These are phyloP conservation scores for Phaethornis superciliosus DNA, from an alignment of 2,113 vertebrate genomes.

Conservation along the genomic window DNA sequence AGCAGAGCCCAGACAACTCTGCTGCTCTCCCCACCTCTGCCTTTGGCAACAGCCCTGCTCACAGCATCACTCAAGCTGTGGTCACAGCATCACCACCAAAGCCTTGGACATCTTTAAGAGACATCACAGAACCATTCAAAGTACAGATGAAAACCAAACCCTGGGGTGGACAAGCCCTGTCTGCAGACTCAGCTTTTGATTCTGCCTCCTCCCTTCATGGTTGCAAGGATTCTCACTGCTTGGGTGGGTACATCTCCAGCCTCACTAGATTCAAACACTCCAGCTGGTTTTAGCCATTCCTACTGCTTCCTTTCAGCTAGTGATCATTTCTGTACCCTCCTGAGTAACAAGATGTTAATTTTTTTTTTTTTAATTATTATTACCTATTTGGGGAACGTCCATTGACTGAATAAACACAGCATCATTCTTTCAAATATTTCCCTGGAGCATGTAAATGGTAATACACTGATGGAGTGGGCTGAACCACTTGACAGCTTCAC, in stretches of 20 bases:
- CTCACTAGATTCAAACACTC: neutral
- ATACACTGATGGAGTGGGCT: neutral
- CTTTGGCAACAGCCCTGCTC: neutral
- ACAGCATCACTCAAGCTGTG: neutral
- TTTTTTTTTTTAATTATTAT: too few relatives aligned
- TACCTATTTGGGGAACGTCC: neutral
- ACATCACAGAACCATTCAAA: fast-evolving
- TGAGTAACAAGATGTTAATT: neutral
- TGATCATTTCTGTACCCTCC: neutral
- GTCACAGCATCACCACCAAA: neutral
- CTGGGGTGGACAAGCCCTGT: neutral
- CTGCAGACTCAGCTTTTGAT: neutral
- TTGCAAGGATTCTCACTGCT: neutral
- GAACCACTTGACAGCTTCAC: neutral
- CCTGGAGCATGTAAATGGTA: fast-evolving
- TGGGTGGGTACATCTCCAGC: neutral
- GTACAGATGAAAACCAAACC: neutral
- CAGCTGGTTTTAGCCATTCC: neutral
- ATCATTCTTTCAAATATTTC: neutral
- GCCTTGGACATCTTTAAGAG: neutral
- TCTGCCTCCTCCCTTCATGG: fast-evolving
- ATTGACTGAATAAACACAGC: neutral
- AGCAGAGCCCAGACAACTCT: neutral
- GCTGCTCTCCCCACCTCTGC: neutral
- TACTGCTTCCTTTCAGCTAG: neutral